These are phyloP conservation scores for Zoanthus sociatus DNA, from an alignment of 92 coral and sea anemone genomes.

Conservation along the genomic window DNA sequence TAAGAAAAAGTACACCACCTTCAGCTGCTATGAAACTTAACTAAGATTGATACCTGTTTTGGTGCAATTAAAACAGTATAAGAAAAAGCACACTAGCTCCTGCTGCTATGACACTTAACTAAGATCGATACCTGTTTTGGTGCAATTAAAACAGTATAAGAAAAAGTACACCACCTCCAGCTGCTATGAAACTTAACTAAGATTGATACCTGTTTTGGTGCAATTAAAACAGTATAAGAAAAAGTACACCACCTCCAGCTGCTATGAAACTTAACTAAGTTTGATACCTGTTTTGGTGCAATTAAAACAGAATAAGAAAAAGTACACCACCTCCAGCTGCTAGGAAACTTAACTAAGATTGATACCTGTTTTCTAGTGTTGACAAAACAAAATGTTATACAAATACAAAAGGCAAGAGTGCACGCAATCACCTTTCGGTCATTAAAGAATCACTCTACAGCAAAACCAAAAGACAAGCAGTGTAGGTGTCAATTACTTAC, in stretches of 20 bases:
- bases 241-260: too few species aligned
- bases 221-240: too few species aligned
- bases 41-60: background rate
- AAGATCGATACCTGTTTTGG: background rate
- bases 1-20: too few species aligned
- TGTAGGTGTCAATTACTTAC: background rate
- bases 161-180: too few species aligned
- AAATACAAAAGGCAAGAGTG: background rate
- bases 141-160: background rate
- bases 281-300: background rate
- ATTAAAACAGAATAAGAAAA: background rate
- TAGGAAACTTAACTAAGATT: background rate
- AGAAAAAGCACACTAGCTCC: too few species aligned
- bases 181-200: too few species aligned
- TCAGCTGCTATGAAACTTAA: too few species aligned
- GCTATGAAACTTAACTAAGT: background rate
- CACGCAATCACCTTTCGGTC: background rate
- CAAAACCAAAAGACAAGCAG: background rate
- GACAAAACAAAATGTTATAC: background rate
- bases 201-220: background rate
- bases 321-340: background rate
- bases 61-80: too few species aligned
- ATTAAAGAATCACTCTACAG: background rate
- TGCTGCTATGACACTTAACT: background rate
- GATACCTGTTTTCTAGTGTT: background rate